Evolutionary conservation across 2,888 invertebrate species (phyloP).

Genomic region (Plebejus melissa): DNA sequence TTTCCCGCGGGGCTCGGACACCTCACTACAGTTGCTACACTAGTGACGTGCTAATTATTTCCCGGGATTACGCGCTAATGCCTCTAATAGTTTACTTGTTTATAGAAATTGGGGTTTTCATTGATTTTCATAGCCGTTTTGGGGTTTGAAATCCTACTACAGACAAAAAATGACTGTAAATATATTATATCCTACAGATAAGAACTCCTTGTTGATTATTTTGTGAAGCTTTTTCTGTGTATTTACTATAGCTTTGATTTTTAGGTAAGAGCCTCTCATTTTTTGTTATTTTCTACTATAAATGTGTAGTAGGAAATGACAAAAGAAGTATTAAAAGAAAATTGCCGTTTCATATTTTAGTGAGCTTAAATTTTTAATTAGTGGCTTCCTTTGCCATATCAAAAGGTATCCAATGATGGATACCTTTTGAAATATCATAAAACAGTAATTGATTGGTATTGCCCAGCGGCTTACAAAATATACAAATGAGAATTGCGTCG

Average conservation of each 20-base stretch:
- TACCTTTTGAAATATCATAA: neutral
- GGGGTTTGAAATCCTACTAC: neutral
- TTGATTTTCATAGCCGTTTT: neutral
- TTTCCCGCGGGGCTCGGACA: conserved; percentile 75
- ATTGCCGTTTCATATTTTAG: neutral
- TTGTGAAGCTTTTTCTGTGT: neutral
- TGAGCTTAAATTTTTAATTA: neutral
- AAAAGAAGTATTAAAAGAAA: neutral
- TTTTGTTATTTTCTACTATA: no score
- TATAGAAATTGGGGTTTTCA: neutral
- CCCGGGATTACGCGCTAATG: conserved; percentile 33
- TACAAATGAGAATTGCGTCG: conserved; percentile 2
- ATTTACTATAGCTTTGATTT: neutral
- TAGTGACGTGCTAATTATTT: conserved; percentile 63
- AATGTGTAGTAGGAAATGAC: no score
- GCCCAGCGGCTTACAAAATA: conserved; percentile 4
- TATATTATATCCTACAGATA: no score
- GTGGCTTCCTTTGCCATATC: neutral
- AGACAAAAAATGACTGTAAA: neutral
- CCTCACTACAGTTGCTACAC: conserved; percentile 59
- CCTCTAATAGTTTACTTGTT: conserved; percentile 29
- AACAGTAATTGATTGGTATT: neutral
- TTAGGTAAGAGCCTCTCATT: neutral
- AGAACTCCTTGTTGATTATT: neutral
- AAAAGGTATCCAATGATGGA: neutral